Base-by-base conservation (phyloP, 1,140 invertebrate species). In the Mamestra configurata region DNA sequence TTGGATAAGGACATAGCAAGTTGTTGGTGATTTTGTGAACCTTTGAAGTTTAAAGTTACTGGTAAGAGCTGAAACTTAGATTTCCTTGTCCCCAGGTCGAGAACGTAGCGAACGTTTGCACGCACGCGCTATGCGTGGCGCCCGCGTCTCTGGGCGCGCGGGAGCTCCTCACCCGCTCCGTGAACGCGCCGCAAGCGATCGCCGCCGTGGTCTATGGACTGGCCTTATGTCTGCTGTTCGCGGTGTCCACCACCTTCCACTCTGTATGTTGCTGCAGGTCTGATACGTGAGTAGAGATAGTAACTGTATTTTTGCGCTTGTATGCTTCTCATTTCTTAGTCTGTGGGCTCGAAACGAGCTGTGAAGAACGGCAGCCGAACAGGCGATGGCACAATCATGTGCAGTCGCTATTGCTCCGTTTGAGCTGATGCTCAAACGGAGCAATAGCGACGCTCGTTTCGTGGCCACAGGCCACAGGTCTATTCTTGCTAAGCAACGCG, bases 181-280 rank as follows among this genome's bases (percentile, higher is more conserved):
- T 96, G 0, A 97, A 96, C 79, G 96, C 96, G 82, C 95, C 97
- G 7, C 98, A 99, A 93, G 96, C 97, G 57, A 94, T 97, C 61
- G 98, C 98, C 0, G 97, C 98, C 22, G 95, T 97, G 77, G 96
- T 99, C 40, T 99, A 99, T 93, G 98, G 98, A 5, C 95, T 96
- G 22, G 98, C 98, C 11, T 95, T 99, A 0, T 96, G 98, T 43
- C 96, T 98, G 61, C 96, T 99, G 35, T 99, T 99, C 94, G 97
- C 96, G 20, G 96, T 98, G 7, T 99, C 98, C n/a, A 98, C 98
- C 20, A 96, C 97, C 86, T 99, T 99, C 95, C 98, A 99, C 91
- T 97, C 97, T 49, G 96, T 98, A 13, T 98, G 97, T 90, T 99
- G 97, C 87, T 97, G 96, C 88, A 96, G 96, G 87, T 96, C 96